Evolutionary conservation across 2,888 invertebrate species (phyloP), one percentile per base, ranked within the genome.

Genomic region (Amaurobius ferox): DNA sequence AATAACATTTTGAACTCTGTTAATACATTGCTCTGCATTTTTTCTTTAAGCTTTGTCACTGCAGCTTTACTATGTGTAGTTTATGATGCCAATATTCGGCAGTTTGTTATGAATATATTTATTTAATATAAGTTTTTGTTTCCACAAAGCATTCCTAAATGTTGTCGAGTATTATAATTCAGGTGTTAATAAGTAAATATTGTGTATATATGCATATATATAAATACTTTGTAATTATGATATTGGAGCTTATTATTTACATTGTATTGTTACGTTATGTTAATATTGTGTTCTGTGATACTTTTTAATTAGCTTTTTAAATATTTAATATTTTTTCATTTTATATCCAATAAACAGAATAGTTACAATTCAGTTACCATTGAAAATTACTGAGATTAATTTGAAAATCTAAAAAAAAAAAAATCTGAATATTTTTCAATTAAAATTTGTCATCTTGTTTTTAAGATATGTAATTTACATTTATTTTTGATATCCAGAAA

Each of bases 231-330:
- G 61, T 74, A 74, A 68, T 74, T 68, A 67, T 30, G 39, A 73
- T 74, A 55, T 81, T 74, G 32, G 80, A 81, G 81, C 81, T 81
- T 81, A 81, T 81, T 74, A 74, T 81, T 81, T 70, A 55, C 55
- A 6, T 5, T 55, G 35, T 44, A 23, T 23, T 23, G 19, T 55
- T 55, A 55, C 23, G 1, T 23, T 23, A 23, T 55, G 19, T 5
- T 23, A 23, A 23, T 55, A 55, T 23, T 55, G 23, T 55, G 19
- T 55, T 55, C 55, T 55, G 55, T 55, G 55, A 55, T 55, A 55
- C 55, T 55, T 44, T 44, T 23, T 44, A 2, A 44, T 44, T 44
- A 44, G 2, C 9, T 44, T n/a, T n/a, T n/a, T n/a, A n/a, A n/a
- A n/a, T n/a, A n/a, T 6, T 44, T 44, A 13, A 11, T 44, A 44